These are phyloP conservation scores for Salticus scenicus DNA, from an alignment of 2,888 invertebrate genomes.

Conservation along the genomic window DNA sequence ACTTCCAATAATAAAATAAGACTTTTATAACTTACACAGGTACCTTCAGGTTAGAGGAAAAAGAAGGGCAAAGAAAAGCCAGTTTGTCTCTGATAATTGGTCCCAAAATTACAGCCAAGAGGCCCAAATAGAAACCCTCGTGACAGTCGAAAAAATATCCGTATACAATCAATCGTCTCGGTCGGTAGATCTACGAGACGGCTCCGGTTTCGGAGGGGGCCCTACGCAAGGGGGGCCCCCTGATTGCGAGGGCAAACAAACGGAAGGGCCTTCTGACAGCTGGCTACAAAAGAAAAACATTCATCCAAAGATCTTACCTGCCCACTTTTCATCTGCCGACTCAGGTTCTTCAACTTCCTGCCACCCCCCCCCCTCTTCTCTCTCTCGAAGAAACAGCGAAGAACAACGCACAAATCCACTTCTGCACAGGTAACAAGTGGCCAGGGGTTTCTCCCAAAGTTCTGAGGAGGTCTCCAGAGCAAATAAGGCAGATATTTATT, in stretches of 20 bases:
- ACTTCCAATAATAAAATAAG: too few relatives aligned
- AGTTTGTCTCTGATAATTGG: neutral
- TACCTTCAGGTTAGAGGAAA: too few relatives aligned
- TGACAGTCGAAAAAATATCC: neutral
- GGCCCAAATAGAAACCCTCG: neutral
- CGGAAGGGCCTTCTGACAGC: conserved; percentile 64
- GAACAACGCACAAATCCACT: neutral
- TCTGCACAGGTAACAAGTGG: conserved; percentile 8
- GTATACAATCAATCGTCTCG: too few relatives aligned
- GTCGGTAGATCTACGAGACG: conserved; percentile 1
- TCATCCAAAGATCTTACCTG: conserved; percentile 41
- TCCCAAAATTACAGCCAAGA: neutral
- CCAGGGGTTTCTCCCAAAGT: neutral
- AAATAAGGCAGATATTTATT: conserved; percentile 10
- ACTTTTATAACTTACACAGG: too few relatives aligned
- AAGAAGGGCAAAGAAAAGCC: too few relatives aligned
- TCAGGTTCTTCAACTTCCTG: neutral
- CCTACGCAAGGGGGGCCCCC: conserved; percentile 8
- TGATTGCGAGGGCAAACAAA: conserved; percentile 39
- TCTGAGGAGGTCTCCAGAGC: neutral
- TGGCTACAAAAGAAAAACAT: conserved; percentile 59
- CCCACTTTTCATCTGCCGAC: conserved; percentile 27
- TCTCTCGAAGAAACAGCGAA: neutral
- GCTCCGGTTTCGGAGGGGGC: conserved; percentile 29
- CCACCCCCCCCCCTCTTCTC: conserved; percentile 20